These are phyloP conservation scores for Rhadinocentrus ornatus DNA, from an alignment of 2,797 vertebrate species.

Conservation along the genomic window DNA sequence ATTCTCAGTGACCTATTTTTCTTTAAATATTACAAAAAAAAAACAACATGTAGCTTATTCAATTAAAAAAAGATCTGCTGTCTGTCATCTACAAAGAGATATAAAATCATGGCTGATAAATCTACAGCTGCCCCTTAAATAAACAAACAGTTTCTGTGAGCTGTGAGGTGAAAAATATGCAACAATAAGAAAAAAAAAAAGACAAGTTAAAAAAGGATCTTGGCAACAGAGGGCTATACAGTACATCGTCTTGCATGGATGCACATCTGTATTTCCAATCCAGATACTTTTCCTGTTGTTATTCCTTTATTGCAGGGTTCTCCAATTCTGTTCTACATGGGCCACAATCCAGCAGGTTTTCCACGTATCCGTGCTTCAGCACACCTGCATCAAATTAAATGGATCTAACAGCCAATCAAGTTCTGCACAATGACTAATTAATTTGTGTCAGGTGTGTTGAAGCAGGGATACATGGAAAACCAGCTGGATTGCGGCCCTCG, in stretches of 20 bases:
- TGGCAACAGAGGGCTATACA: conserved; percentile 32
- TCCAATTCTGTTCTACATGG: no score
- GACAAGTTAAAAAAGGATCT: no score
- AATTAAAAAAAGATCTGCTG: no score
- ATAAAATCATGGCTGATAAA: conserved; percentile 2
- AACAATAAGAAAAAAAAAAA: neutral
- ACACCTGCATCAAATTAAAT: no score
- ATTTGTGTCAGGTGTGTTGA: no score
- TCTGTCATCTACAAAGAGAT: conserved; percentile 1
- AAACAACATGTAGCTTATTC: neutral
- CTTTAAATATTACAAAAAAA: neutral
- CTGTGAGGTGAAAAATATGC: conserved; percentile 1
- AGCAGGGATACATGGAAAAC: no score
- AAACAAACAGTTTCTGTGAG: neutral
- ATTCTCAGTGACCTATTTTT: neutral
- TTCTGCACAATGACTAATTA: no score
- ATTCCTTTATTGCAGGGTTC: neutral
- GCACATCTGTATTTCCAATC: conserved; percentile 9
- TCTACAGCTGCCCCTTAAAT: neutral
- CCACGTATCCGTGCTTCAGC: no score
- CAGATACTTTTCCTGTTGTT: conserved; percentile 9
- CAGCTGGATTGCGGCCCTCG: no score
- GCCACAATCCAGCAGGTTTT: no score
- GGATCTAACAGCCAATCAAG: no score
- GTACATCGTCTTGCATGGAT: conserved; percentile 19